A percentile compares a stretch with the other conserved stretches of the same genome.
phyloP scores from a whole-genome alignment of 1,140 invertebrate species.

The Lamellibrachia luymesi region DNA sequence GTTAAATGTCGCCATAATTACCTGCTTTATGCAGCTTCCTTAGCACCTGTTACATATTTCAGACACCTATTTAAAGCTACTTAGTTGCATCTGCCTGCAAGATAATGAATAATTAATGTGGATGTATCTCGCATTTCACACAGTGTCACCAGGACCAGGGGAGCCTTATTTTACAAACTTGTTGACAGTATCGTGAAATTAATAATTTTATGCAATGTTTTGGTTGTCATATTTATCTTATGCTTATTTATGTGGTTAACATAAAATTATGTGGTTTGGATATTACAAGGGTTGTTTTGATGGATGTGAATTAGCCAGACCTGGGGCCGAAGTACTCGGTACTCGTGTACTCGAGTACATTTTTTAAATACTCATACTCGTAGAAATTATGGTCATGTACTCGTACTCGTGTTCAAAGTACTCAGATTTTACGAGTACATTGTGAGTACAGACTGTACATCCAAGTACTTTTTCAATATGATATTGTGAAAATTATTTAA shows the following conservation, averaged over 20 bases:
- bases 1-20: background rate
- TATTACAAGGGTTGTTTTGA: background rate
- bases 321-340: background rate
- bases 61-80: background rate
- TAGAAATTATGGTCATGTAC: too few species aligned
- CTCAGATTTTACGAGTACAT: too few species aligned
- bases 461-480: too few species aligned
- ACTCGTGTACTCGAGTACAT: too few species aligned
- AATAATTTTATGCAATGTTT: background rate
- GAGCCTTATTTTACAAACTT: background rate
- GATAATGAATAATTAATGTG: background rate
- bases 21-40: background rate
- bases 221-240: background rate
- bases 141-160: background rate
- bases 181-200: background rate
- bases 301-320: background rate
- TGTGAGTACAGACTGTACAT: too few species aligned
- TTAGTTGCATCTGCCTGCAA: background rate
- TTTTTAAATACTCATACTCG: too few species aligned
- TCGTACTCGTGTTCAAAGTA: too few species aligned
- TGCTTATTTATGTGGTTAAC: background rate
- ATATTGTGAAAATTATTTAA: too few species aligned
- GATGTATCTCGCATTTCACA: background rate
- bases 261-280: background rate
- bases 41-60: background rate